These are phyloP conservation scores for Copidosoma floridanum DNA, from an alignment of 1,140 invertebrate genomes.

Conservation along the genomic window DNA sequence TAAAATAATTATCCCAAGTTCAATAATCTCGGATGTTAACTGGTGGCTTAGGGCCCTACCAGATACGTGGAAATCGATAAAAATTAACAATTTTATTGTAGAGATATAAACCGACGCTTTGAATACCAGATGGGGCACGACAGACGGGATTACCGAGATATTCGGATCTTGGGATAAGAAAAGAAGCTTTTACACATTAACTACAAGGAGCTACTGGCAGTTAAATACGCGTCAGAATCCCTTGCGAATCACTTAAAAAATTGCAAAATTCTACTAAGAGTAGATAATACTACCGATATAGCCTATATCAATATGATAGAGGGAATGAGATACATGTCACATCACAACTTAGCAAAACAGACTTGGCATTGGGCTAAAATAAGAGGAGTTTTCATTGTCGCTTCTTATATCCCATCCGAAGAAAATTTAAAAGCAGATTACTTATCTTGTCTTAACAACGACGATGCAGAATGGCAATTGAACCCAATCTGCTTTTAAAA, in stretches of 20 bases:
- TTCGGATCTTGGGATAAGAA: conserved; percentile 1
- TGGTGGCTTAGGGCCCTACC: conserved; percentile 1
- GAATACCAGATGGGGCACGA: conserved; percentile 8
- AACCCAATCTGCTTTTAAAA: background rate
- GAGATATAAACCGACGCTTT: background rate
- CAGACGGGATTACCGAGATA: background rate
- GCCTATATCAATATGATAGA: conserved; percentile 14
- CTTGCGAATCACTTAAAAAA: background rate
- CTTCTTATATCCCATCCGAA: conserved; percentile 21
- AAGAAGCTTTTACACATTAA: conserved; percentile 4
- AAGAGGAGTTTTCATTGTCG: background rate
- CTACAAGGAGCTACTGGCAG: conserved; percentile 26
- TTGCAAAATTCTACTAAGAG: background rate
- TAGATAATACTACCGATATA: conserved; percentile 17
- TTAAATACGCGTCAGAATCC: conserved; percentile 4
- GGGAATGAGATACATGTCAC: background rate
- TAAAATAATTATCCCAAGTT: background rate
- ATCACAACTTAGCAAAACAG: background rate
- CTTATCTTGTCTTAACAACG: conserved; percentile 26
- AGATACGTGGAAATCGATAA: background rate
- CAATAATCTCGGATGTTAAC: background rate
- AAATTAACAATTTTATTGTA: background rate
- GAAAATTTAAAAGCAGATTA: conserved; percentile 34
- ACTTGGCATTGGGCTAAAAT: conserved; percentile 8
- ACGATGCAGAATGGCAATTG: conserved; percentile 31